Evolutionary conservation across 2,113 vertebrate genomes (phyloP).

Genomic region (Lasiurus borealis): DNA sequence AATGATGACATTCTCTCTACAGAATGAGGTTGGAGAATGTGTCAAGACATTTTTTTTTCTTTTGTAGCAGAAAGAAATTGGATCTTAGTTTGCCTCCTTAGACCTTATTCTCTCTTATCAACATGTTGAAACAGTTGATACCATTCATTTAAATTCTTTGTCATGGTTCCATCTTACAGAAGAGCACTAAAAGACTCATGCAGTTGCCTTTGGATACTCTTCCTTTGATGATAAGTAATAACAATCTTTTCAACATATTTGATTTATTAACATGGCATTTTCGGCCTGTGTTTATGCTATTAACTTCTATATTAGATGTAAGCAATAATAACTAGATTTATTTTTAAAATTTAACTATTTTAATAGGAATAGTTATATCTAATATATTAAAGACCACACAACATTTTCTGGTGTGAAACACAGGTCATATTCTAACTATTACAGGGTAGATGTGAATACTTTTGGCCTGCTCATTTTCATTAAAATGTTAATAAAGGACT

Average conservation of each 20-base stretch:
- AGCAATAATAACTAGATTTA: neutral
- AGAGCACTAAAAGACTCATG: neutral
- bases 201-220: neutral
- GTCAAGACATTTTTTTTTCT: neutral
- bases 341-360: constrained; percentile 6
- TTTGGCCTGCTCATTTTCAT: neutral
- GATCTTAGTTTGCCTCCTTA: neutral
- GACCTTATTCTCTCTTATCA: neutral
- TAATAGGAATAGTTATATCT: neutral
- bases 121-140: neutral
- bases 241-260: neutral
- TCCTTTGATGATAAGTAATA: accelerated
- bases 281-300: neutral
- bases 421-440: neutral
- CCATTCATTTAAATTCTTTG: neutral
- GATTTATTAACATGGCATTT: neutral
- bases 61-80: neutral
- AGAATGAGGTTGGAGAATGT: neutral
- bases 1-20: neutral
- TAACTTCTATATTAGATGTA: neutral
- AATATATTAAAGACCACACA: neutral
- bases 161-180: neutral
- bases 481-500: constrained; percentile 43
- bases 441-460: neutral
- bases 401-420: neutral